Percentiles rank a stretch among this genome's conserved stretches.
phyloP scores from a whole-genome alignment of 2,113 vertebrate species.

The Saguinus imperator region DNA sequence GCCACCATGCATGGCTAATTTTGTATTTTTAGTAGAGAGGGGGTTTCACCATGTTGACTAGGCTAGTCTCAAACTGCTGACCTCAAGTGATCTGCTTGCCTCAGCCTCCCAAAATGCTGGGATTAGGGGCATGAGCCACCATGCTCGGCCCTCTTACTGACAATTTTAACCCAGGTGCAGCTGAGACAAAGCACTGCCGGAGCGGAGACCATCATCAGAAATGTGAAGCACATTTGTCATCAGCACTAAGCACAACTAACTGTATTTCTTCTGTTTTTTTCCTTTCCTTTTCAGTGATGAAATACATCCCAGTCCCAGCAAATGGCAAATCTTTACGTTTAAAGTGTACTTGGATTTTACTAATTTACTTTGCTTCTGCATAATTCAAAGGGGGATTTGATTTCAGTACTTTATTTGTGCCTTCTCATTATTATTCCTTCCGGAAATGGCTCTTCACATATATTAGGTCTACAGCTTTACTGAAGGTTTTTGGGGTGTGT shows the following conservation, averaged over 20 bases:
- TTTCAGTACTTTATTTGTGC: slow-evolving; percentile 37
- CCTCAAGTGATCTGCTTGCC: too few species aligned
- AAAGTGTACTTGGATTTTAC: slow-evolving; percentile 50
- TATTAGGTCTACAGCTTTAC: background rate
- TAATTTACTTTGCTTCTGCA: slow-evolving; percentile 55
- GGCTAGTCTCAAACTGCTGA: too few species aligned
- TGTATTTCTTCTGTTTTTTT: background rate
- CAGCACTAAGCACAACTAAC: background rate
- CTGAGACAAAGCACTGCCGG: background rate
- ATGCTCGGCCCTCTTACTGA: background rate
- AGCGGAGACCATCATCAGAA: background rate
- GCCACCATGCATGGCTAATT: too few species aligned
- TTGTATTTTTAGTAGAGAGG: too few species aligned
- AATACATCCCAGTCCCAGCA: background rate
- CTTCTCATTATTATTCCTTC: slow-evolving; percentile 47
- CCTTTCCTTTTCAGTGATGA: slow-evolving; percentile 22
- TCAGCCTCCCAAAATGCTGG: too few species aligned
- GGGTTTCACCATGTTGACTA: too few species aligned
- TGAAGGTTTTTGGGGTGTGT: background rate
- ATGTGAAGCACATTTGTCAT: background rate
- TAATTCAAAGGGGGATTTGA: slow-evolving; percentile 57
- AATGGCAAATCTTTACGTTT: slow-evolving; percentile 48
- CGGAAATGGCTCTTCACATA: slow-evolving; percentile 29
- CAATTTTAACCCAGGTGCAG: background rate
- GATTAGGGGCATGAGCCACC: too few species aligned